Percentiles rank a stretch among this genome's conserved stretches.
Conservation (phyloP, 2,113 vertebrate genomes). For the Chrysochloris asiatica region DNA sequence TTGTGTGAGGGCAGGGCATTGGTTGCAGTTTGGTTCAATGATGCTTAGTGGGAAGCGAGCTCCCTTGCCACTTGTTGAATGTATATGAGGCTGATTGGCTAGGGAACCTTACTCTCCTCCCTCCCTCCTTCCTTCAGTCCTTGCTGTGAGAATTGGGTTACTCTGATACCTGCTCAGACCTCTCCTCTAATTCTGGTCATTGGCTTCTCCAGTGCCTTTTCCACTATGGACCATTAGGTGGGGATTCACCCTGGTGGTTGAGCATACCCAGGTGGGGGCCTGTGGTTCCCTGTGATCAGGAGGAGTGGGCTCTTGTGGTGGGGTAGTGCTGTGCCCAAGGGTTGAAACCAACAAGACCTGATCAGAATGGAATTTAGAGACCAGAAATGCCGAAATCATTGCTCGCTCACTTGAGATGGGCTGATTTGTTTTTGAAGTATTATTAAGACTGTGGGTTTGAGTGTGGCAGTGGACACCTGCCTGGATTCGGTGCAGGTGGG, state of each 20-base stretch:
- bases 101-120: rapidly evolving
- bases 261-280: too few relatives aligned
- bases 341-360: neutral
- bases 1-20: rapidly evolving
- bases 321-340: too few relatives aligned
- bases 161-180: neutral
- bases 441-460: neutral
- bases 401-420: neutral
- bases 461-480: neutral
- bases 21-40: neutral
- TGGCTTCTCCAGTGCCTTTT: neutral
- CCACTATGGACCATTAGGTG: neutral
- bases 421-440: neutral
- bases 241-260: too few relatives aligned
- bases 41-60: neutral
- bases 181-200: too few relatives aligned
- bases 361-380: neutral
- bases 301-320: too few relatives aligned
- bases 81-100: rapidly evolving
- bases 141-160: neutral
- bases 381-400: neutral
- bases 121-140: neutral
- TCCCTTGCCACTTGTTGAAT: neutral
- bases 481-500: neutral
- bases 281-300: neutral